These are phyloP conservation scores for Resseliella maxima DNA, from an alignment of 2,888 invertebrate species.

Conservation along the genomic window DNA sequence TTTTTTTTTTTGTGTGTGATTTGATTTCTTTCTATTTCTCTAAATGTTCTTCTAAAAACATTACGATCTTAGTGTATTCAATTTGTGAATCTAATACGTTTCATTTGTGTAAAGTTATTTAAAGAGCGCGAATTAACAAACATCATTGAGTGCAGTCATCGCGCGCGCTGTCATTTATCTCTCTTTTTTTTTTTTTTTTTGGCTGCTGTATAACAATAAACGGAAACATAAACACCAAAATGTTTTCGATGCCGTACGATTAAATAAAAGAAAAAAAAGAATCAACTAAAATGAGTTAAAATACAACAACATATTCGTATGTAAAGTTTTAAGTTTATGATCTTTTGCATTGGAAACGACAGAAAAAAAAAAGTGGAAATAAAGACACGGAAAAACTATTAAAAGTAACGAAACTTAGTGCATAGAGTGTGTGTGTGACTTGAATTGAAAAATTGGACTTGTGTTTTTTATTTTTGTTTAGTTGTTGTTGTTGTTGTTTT, in stretches of 20 bases:
- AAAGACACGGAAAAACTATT: background rate
- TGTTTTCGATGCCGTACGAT: background rate
- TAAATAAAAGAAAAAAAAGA: background rate
- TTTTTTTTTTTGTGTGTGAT: no score
- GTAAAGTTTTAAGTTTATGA: background rate
- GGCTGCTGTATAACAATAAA: background rate
- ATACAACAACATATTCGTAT: background rate
- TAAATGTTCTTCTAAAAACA: background rate
- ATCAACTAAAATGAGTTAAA: background rate
- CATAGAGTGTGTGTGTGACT: no score
- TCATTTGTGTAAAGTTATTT: background rate
- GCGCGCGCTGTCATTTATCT: constrained; percentile 52
- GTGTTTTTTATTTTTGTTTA: no score
- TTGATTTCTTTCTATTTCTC: no score
- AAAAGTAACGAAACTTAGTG: background rate
- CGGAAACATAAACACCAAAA: constrained; percentile 19
- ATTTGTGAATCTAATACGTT: background rate
- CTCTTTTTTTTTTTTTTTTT: no score
- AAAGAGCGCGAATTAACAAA: background rate
- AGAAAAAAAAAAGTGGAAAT: background rate
- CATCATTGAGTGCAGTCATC: background rate
- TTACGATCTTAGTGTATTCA: background rate
- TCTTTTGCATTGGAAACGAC: no score
- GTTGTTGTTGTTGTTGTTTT: no score
- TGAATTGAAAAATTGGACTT: no score